Conservation (phyloP, 2,888 invertebrate species). For the Phyllotreta striolata region DNA sequence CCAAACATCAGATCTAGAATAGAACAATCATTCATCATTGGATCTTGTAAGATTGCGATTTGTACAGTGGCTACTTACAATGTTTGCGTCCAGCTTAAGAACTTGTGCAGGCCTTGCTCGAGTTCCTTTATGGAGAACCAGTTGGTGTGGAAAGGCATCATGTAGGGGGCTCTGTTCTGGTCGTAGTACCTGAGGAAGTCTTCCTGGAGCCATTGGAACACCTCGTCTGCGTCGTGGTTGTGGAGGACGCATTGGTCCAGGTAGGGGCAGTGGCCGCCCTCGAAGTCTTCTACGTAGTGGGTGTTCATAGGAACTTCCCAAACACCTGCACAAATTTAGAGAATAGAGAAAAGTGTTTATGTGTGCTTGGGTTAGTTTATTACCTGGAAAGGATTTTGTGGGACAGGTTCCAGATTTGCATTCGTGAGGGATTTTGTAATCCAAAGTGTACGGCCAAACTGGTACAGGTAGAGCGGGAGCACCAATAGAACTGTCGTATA, state of each 20-base stretch:
- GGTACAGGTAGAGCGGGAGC: constrained; percentile 82
- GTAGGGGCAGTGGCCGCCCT: constrained; percentile 92
- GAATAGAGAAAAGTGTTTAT: background rate
- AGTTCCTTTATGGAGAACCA: constrained; percentile 93
- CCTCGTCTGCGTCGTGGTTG: constrained; percentile 78
- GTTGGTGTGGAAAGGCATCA: constrained; percentile 96
- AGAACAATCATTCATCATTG: constrained; percentile 7
- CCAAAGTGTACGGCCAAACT: constrained; percentile 94
- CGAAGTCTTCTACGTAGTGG: constrained; percentile 86
- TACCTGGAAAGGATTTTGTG: constrained; percentile 86
- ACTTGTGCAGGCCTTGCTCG: constrained; percentile 83
- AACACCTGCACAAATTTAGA: constrained; percentile 65
- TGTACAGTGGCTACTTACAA: constrained; percentile 66
- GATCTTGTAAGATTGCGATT: background rate
- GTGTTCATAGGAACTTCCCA: constrained; percentile 93
- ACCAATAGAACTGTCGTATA: constrained; percentile 92
- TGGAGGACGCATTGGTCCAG: constrained; percentile 92
- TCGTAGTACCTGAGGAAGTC: constrained; percentile 85
- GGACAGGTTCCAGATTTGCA: constrained; percentile 94
- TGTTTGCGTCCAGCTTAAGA: constrained; percentile 80
- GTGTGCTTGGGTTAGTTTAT: background rate
- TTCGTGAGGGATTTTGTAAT: constrained; percentile 91
- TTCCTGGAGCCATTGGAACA: constrained; percentile 88
- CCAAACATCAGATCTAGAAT: constrained; percentile 82
- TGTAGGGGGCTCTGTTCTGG: constrained; percentile 89